phyloP scores from a whole-genome alignment of 1,140 invertebrate species.

The Eriocheir sinensis region DNA sequence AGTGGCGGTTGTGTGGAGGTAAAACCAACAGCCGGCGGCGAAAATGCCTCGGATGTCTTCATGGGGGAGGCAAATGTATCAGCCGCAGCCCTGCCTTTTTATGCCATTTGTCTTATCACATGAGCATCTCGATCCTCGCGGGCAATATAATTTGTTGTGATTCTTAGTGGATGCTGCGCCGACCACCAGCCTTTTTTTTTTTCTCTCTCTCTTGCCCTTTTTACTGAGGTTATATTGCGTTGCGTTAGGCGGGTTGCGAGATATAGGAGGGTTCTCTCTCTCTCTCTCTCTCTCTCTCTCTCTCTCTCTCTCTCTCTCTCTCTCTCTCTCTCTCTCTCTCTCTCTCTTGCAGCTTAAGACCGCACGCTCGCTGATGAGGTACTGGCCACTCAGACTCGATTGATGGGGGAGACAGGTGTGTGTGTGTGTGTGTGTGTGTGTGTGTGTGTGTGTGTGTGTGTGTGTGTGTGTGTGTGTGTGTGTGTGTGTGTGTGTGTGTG shows the following conservation, averaged over 20 bases:
- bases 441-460: conserved; percentile 30
- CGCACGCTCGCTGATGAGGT: not conserved
- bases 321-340: not conserved
- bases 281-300: conserved; percentile 27
- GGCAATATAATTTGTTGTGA: conserved; percentile 73
- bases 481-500: not conserved
- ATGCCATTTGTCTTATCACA: conserved; percentile 74
- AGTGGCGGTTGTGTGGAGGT: conserved; percentile 76
- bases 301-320: conserved; percentile 26
- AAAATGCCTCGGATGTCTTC: conserved; percentile 77
- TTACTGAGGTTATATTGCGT: not conserved
- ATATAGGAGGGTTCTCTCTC: not conserved
- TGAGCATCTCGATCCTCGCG: conserved; percentile 74
- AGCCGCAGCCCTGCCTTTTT: conserved; percentile 75
- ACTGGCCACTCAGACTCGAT: not conserved
- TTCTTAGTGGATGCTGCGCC: conserved; percentile 48
- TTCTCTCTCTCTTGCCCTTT: not conserved
- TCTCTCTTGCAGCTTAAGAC: not conserved
- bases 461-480: conserved; percentile 29
- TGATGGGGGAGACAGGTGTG: conserved; percentile 32
- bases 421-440: conserved; percentile 45
- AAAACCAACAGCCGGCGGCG: conserved; percentile 76
- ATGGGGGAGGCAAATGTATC: conserved; percentile 77
- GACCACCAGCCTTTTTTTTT: not conserved
- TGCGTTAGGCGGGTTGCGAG: conserved; percentile 23